Percentiles rank a stretch among this genome's conserved stretches.
Evolutionary conservation across 2,888 invertebrate genomes (phyloP).

Genomic region (Scelioninae gen. 2): DNA sequence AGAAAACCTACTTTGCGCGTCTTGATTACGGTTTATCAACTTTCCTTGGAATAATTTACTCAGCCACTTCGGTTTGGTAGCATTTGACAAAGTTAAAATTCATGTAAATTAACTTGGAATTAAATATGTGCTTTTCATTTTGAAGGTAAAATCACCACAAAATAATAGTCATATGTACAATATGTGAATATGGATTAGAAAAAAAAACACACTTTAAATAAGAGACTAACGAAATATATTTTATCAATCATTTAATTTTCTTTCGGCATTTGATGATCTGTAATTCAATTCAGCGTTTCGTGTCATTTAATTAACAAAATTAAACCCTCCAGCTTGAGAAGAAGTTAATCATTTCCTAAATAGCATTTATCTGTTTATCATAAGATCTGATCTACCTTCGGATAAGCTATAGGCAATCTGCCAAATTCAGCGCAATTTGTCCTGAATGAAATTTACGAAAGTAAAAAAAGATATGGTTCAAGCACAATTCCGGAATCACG

Average conservation of each 20-base stretch:
- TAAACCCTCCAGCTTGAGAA: too few species aligned
- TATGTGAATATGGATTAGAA: too few species aligned
- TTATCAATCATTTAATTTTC: too few species aligned
- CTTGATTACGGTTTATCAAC: conserved; percentile 34
- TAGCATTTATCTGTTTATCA: conserved; percentile 30
- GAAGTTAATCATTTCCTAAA: conserved; percentile 22
- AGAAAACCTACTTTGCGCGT: conserved; percentile 19
- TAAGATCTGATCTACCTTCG: conserved; percentile 33
- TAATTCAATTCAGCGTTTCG: not conserved
- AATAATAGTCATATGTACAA: too few species aligned
- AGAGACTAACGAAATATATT: too few species aligned
- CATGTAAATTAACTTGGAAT: conserved; percentile 15
- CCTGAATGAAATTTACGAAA: conserved; percentile 33
- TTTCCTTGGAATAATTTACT: conserved; percentile 30
- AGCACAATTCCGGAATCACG: too few species aligned
- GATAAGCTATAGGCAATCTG: conserved; percentile 36
- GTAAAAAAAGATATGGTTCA: too few species aligned
- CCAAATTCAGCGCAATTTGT: conserved; percentile 32
- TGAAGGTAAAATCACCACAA: too few species aligned
- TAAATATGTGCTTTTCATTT: not conserved
- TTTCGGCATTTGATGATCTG: not conserved
- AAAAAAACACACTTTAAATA: too few species aligned
- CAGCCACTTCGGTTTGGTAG: conserved; percentile 13
- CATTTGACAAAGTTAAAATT: conserved; percentile 23
- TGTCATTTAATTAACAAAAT: too few species aligned